Base-by-base conservation (phyloP, 2,888 invertebrate genomes). In the Sinotaia quadrata region DNA sequence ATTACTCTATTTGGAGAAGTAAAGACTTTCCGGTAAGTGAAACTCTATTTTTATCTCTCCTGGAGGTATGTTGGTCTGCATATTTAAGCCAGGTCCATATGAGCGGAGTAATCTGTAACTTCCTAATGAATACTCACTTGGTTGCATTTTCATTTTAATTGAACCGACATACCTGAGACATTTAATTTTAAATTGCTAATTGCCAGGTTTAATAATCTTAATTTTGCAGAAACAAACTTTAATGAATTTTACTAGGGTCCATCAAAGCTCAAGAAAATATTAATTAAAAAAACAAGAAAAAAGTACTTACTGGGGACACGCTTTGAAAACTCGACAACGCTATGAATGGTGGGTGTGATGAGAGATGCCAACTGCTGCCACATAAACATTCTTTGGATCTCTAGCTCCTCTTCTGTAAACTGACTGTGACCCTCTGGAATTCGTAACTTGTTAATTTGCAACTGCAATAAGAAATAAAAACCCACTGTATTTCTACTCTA, bases 251-350 rank as follows among this genome's bases (percentile, higher is more conserved):
- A n/a, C 4, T 15, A 24, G 3, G 1, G 5, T 2, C n/a, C 10
- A 18, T 15, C n/a, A 37, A 10, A 27, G 10, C 33, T 21, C 34
- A 27, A 56, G 5, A 65, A 37, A 37, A 21, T 5, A 15, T 41
- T 10, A 31, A 62, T 15, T 15, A 52, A 4, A 24, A 15, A 27
- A 47, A 61, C 29, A 12, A 44, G 18, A 31, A 18, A 12, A 24
- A 8, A 29, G 8, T 24, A 72, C 75, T 63, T 71, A 90, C 91
- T 95, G 75, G 98, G 97, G 80, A 97, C 93, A 81, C 94, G 91
- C 89, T 98, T 98, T 66, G 96, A 96, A 88, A 97, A 98, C 88
- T 98, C 97, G 36, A 98, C 98, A 78, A 97, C 94, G 88, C 94
- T 93, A 85, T 96, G 95, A 66, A 98, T 95, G 81, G 94, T 93